These are phyloP conservation scores for Bryconaethiops microstoma DNA, from an alignment of 2,797 vertebrate species.

Conservation along the genomic window DNA sequence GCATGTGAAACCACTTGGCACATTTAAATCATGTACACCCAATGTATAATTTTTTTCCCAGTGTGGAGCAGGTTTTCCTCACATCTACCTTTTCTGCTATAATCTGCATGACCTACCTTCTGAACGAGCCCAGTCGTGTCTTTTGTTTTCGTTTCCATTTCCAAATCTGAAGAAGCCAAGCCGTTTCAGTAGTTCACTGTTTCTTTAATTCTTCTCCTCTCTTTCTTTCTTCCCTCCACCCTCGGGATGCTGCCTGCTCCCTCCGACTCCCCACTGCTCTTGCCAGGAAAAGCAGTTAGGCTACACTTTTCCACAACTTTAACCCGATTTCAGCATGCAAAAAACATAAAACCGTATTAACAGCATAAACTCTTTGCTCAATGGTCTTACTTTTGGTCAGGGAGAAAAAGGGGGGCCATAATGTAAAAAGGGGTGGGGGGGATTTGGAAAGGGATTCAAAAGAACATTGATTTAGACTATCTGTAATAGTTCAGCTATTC, in stretches of 20 bases:
- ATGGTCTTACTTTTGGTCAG: not conserved
- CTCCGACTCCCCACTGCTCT: not conserved
- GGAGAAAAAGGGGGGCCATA: not conserved
- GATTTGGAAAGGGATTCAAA: too few species aligned
- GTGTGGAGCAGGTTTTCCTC: not conserved
- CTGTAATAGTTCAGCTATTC: not conserved
- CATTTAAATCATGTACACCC: too few species aligned
- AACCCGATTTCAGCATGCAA: constrained; percentile 30
- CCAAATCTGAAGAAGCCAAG: not conserved
- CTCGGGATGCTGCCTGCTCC: constrained; percentile 2
- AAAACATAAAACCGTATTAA: constrained; percentile 37
- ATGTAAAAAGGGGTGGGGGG: too few species aligned
- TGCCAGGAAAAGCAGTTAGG: not conserved
- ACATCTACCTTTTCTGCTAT: not conserved
- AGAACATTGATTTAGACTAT: not conserved
- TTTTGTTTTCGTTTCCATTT: constrained; percentile 21
- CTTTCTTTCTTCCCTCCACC: not conserved
- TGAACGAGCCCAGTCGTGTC: not conserved
- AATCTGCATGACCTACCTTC: constrained; percentile 6
- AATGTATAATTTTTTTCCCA: not conserved
- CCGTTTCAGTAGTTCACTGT: not conserved
- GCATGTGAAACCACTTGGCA: too few species aligned
- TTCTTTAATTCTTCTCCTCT: not conserved
- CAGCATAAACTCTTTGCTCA: constrained; percentile 13
- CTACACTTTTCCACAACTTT: constrained; percentile 26